Percentiles rank a stretch among this genome's conserved stretches.
These are phyloP conservation scores for Bufo bufo DNA, from an alignment of 2,113 vertebrate species.

Conservation along the genomic window DNA sequence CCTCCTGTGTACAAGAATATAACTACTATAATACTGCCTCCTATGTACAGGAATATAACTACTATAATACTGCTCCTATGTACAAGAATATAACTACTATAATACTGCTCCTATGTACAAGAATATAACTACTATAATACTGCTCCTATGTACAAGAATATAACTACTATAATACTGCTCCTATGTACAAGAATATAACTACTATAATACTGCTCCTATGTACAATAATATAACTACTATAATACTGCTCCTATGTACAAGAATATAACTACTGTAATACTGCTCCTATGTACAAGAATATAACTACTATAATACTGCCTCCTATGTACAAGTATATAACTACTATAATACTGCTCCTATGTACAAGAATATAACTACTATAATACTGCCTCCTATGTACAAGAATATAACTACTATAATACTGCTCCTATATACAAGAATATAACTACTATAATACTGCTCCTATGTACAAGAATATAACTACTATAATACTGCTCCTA, in stretches of 20 bases:
- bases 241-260: no score
- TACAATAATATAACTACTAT: not conserved
- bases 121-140: constrained; percentile 15
- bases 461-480: no score
- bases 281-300: not conserved
- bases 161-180: constrained; percentile 16
- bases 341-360: not conserved
- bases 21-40: constrained; percentile 8
- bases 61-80: not conserved
- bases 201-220: not conserved
- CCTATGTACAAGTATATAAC: constrained; percentile 10
- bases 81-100: constrained; percentile 11
- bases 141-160: constrained; percentile 7
- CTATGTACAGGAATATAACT: not conserved
- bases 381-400: no score
- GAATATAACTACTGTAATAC: not conserved
- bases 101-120: not conserved
- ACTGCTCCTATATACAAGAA: no score
- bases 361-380: no score
- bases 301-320: constrained; percentile 11
- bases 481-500: no score
- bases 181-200: not conserved
- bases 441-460: no score
- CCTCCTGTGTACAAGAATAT: not conserved
- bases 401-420: no score